Evolutionary conservation across 2,797 vertebrate genomes (phyloP), one percentile per base, ranked within the genome.

Genomic region (Parauchenoglanis punctatus): DNA sequence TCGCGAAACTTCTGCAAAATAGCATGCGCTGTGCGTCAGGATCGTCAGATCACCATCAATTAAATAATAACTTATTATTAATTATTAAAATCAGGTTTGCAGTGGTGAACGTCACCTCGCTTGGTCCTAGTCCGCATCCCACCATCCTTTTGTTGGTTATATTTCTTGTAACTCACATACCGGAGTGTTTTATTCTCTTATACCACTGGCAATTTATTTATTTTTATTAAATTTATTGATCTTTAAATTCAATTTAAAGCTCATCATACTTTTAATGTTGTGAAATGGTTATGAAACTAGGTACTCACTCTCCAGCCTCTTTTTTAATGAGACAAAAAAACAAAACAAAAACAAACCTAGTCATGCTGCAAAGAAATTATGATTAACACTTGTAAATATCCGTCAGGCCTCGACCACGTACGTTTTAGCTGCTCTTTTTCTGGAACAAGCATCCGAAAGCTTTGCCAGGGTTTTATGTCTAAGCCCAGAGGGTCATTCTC

Each of bases 401-500:
- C 35, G 1, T 44, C 56, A 77, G n/a, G 3, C 20, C 31, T 17
- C 3, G 23, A 81, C 17, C 1, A 31, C 63, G 28, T 52, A 6
- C 18, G 28, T 88, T 56, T 65, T 13, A 40, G 70, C 56, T 49
- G 68, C 52, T n/a, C 12, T n/a, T 13, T 46, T 76, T 56, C 13
- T 7, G 23, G 63, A 81, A 61, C 25, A 68, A 23, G 59, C 44
- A 40, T 28, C 72, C 67, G 81, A 81, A 78, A 85, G 85, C 54
- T 78, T 83, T 54, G 31, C 56, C n/a, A 68, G 85, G 87, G 12
- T 87, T 83, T 68, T 73, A 84, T 84, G 89, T 90, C 87, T 88
- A 95, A 95, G 93, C 94, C 94, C 94, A 93, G 89, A 92, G 93
- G 94, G 92, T 94, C 93, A 92, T 95, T 95, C 94, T 92, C 91